These are phyloP conservation scores for Pseudopipra pipra DNA, from an alignment of 2,113 vertebrate species.

Conservation along the genomic window DNA sequence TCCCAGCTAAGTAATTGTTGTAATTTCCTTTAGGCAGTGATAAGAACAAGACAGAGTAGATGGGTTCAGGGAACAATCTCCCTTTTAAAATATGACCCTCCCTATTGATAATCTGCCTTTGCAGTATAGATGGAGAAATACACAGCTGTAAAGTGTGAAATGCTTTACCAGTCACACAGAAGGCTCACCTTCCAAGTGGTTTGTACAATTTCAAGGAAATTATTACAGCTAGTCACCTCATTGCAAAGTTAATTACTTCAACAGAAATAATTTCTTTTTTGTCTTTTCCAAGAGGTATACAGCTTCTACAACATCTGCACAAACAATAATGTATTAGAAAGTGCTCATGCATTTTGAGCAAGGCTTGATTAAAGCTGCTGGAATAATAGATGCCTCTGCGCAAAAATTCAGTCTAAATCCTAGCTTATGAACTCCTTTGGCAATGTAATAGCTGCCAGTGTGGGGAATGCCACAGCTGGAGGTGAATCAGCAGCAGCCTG, in stretches of 20 bases:
- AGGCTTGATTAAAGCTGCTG: not conserved
- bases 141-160: not conserved
- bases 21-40: conserved; percentile 10
- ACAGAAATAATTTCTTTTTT: not conserved
- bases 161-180: not conserved
- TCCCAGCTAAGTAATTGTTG: not conserved
- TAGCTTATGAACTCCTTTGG: not conserved
- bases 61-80: not conserved
- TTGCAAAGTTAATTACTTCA: not conserved
- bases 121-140: not conserved
- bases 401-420: not conserved
- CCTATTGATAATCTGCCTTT: not conserved
- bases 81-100: not conserved
- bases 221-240: not conserved
- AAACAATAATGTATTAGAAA: not conserved
- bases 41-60: not conserved
- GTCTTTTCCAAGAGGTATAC: not conserved
- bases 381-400: not conserved
- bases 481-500: not conserved
- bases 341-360: not conserved
- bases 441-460: not conserved
- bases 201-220: not conserved
- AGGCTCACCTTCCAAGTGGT: not conserved
- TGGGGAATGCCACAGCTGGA: not conserved
- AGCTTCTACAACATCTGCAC: not conserved